These are phyloP conservation scores for Podarcis raffonei DNA, from an alignment of 2,113 vertebrate genomes.

Conservation along the genomic window DNA sequence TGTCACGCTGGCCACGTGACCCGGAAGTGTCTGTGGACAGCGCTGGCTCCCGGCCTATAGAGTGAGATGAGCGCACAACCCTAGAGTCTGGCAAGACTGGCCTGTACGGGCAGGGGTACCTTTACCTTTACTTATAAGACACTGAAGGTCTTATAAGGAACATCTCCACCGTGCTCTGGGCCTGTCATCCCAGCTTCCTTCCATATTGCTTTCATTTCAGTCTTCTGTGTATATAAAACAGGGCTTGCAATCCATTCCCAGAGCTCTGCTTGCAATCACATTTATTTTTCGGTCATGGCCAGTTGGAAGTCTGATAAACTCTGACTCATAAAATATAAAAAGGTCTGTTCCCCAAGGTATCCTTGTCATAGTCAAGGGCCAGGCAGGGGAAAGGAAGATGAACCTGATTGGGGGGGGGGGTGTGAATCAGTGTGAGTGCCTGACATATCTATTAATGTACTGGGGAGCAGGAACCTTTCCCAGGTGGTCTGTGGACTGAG, in stretches of 20 bases:
- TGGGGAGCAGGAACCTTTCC: constrained; percentile 32
- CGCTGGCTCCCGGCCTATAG: no score
- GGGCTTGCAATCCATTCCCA: not conserved
- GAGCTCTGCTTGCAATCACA: not conserved
- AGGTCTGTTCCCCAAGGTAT: not conserved
- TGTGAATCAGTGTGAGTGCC: not conserved
- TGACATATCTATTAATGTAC: constrained; percentile 12
- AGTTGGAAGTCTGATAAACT: not conserved
- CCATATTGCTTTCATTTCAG: not conserved
- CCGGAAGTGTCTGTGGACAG: no score
- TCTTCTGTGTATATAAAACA: not conserved
- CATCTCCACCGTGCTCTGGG: not conserved
- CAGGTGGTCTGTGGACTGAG: not conserved
- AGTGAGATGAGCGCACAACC: no score
- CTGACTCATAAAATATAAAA: not conserved
- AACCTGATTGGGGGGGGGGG: constrained; percentile 1
- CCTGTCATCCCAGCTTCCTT: not conserved
- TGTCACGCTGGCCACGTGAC: no score
- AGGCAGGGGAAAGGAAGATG: constrained; percentile 17
- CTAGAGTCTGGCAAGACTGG: no score
- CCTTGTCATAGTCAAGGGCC: accelerated
- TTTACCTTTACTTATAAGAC: no score
- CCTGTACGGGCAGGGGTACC: no score
- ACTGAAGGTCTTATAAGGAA: not conserved
- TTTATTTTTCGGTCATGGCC: not conserved